phyloP scores from a whole-genome alignment of 2,888 invertebrate species.

The Carterocephalus palaemon region DNA sequence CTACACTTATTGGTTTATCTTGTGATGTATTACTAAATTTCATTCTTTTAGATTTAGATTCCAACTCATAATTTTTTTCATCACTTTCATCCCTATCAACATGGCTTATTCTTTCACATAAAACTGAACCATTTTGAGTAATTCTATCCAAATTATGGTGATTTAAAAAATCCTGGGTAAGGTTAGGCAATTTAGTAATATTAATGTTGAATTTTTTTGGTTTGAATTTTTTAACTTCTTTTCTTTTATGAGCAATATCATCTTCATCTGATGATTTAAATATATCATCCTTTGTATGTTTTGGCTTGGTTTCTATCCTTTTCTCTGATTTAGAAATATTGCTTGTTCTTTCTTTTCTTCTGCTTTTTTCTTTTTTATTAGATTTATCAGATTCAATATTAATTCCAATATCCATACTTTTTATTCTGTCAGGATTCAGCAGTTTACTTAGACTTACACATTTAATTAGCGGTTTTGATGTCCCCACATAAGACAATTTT shows the following conservation, averaged over 20 bases:
- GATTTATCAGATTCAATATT: conserved; percentile 16
- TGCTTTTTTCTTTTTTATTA: conserved; percentile 23
- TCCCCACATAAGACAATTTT: conserved; percentile 21
- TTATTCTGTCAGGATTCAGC: conserved; percentile 43
- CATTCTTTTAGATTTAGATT: conserved; percentile 5
- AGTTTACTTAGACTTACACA: conserved; percentile 64
- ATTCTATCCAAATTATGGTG: conserved; percentile 48
- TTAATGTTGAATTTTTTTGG: conserved; percentile 51
- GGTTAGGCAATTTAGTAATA: conserved; percentile 46
- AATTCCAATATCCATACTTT: conserved; percentile 31
- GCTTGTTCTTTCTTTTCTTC: conserved; percentile 24
- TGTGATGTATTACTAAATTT: not conserved
- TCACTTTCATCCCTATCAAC: conserved; percentile 27
- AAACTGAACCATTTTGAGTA: conserved; percentile 37
- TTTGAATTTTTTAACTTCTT: conserved; percentile 53
- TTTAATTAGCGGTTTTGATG: conserved; percentile 52
- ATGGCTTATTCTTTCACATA: conserved; percentile 45
- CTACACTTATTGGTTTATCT: not conserved
- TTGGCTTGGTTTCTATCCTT: conserved; percentile 20
- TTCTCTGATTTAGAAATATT: conserved; percentile 16
- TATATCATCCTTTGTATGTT: conserved; percentile 17
- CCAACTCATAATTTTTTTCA: not conserved
- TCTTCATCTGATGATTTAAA: conserved; percentile 35
- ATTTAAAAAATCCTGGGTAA: conserved; percentile 44
- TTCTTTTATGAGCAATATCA: conserved; percentile 38